Percentiles rank a stretch among this genome's conserved stretches.
phyloP scores from a whole-genome alignment of 2,113 vertebrate genomes.

The Chrysochloris asiatica region DNA sequence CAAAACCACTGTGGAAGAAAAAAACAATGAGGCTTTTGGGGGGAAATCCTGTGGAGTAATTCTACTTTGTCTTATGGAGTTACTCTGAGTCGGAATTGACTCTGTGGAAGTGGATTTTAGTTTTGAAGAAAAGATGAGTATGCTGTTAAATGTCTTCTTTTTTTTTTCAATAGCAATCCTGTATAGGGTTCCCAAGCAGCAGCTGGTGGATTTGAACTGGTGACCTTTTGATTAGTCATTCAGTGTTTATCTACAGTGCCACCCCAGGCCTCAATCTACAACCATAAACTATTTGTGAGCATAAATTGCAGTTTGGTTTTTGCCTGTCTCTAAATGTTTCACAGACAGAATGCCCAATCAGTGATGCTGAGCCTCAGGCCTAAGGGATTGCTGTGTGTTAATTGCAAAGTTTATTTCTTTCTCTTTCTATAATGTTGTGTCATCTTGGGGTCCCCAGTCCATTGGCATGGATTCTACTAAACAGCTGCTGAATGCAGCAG shows the following conservation, averaged over 20 bases:
- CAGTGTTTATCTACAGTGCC: no score
- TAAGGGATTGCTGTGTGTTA: slow-evolving; percentile 45
- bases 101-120: no score
- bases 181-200: no score
- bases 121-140: background rate
- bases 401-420: slow-evolving; percentile 48
- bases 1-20: no score
- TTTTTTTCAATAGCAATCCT: no score
- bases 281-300: background rate
- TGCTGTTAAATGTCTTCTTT: no score
- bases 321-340: slow-evolving; percentile 6
- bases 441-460: slow-evolving; percentile 52
- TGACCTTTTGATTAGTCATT: no score
- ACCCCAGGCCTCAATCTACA: background rate
- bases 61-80: no score
- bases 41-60: no score
- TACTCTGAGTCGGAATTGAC: no score
- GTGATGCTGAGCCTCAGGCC: slow-evolving; percentile 45
- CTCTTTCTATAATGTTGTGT: slow-evolving; percentile 34
- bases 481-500: slow-evolving; percentile 63
- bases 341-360: slow-evolving; percentile 14
- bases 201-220: no score
- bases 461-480: slow-evolving; percentile 44
- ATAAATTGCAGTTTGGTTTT: background rate
- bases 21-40: no score